Evolutionary conservation across 2,113 vertebrate genomes (phyloP).

Genomic region (Nematolebias whitei): DNA sequence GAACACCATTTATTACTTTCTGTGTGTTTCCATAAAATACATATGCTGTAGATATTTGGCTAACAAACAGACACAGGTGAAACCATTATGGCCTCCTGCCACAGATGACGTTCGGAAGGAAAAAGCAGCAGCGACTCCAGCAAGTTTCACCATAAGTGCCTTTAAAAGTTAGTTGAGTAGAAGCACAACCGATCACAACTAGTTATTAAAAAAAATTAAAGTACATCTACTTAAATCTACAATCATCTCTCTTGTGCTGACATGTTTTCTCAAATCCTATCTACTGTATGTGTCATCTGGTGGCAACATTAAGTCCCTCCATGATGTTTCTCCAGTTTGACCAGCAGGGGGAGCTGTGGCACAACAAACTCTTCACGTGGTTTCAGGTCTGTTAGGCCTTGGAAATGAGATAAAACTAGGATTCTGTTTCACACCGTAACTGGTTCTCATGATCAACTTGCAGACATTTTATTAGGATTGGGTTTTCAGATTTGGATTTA

Average conservation of each 20-base stretch:
- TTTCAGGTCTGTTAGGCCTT: neutral
- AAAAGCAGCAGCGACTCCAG: neutral
- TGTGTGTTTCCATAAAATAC: too few species aligned
- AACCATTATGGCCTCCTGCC: too few species aligned
- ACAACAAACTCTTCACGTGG: neutral
- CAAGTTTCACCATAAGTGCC: neutral
- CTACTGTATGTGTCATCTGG: too few species aligned
- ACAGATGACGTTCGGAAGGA: too few species aligned
- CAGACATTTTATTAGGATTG: neutral
- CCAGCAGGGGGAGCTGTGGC: slow-evolving; percentile 50
- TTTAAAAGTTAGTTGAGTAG: neutral
- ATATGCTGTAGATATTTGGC: too few species aligned
- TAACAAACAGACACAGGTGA: too few species aligned
- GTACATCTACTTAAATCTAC: neutral
- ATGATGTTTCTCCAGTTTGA: accelerated
- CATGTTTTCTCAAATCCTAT: too few species aligned
- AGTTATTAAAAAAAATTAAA: too few species aligned
- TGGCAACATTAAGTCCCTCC: neutral
- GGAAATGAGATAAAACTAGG: neutral
- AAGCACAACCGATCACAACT: neutral
- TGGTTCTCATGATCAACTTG: too few species aligned
- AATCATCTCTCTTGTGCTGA: neutral
- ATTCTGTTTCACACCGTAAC: too few species aligned
- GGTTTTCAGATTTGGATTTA: neutral
- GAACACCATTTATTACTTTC: too few species aligned